phyloP scores from a whole-genome alignment of 2,797 vertebrate species.

The Bradypus variegatus region DNA sequence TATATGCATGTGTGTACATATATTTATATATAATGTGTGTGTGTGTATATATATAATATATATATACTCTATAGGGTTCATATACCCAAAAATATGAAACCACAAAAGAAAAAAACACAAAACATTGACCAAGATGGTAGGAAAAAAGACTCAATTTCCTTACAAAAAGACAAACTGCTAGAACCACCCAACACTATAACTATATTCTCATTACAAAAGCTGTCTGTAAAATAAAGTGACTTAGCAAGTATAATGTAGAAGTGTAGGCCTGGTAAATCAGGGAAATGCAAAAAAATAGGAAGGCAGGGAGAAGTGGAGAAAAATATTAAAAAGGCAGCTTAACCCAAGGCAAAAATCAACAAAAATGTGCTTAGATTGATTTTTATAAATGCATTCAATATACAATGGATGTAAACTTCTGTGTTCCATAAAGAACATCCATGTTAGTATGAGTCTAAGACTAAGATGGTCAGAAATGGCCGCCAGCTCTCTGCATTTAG shows the following conservation, averaged over 20 bases:
- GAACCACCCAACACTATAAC: not conserved
- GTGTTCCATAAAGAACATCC: too few species aligned
- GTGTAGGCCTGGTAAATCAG: not conserved
- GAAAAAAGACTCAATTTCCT: not conserved
- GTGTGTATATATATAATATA: too few species aligned
- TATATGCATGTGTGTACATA: too few species aligned
- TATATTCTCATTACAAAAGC: not conserved
- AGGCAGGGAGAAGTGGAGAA: not conserved
- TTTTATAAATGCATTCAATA: too few species aligned
- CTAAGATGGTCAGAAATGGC: not conserved
- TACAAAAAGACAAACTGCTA: not conserved
- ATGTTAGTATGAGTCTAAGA: fast-evolving
- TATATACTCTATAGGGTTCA: not conserved
- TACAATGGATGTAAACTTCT: not conserved
- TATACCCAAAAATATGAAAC: not conserved
- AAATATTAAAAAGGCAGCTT: not conserved
- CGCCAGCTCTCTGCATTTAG: fast-evolving
- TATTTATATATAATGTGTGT: too few species aligned
- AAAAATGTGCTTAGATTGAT: not conserved
- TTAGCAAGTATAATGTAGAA: not conserved
- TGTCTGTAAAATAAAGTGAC: not conserved
- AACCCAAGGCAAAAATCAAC: not conserved
- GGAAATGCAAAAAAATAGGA: not conserved
- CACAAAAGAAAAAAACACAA: not conserved
- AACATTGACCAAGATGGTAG: not conserved